Evolutionary conservation across 2,797 vertebrate genomes (phyloP).

Genomic region (Adrianichthys oophorus): DNA sequence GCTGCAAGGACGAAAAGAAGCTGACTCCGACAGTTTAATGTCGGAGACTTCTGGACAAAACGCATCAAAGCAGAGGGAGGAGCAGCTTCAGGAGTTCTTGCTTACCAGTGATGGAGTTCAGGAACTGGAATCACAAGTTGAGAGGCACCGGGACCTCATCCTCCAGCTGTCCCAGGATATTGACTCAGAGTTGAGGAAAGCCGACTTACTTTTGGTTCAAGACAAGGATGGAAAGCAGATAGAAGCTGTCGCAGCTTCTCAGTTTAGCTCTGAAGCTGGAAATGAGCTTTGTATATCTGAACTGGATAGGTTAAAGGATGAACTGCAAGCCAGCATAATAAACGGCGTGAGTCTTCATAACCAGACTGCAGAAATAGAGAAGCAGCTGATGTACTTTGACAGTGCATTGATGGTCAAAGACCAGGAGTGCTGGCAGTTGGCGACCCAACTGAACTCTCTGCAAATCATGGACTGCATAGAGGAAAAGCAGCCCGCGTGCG

Average conservation of each 20-base stretch:
- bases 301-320: slow-evolving; percentile 76
- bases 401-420: slow-evolving; percentile 82
- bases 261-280: slow-evolving; percentile 34
- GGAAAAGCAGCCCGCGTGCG: slow-evolving; percentile 48
- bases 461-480: slow-evolving; percentile 66
- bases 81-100: slow-evolving; percentile 75
- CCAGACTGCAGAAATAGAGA: slow-evolving; percentile 83
- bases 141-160: slow-evolving; percentile 83
- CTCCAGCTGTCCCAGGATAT: slow-evolving; percentile 85
- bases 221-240: slow-evolving; percentile 37
- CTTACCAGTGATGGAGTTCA: slow-evolving; percentile 76
- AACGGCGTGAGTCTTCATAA: slow-evolving; percentile 83
- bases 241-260: slow-evolving; percentile 47
- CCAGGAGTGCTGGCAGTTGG: slow-evolving; percentile 87
- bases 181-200: slow-evolving; percentile 79
- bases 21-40: background rate
- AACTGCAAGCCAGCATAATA: slow-evolving; percentile 85
- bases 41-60: slow-evolving; percentile 19
- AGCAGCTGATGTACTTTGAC: slow-evolving; percentile 83
- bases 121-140: slow-evolving; percentile 83
- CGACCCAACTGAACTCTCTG: slow-evolving; percentile 82
- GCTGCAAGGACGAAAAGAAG: slow-evolving; percentile 60
- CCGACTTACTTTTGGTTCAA: slow-evolving; percentile 16
- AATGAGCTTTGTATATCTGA: slow-evolving; percentile 55
- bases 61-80: slow-evolving; percentile 22